Conservation (phyloP, 2,888 invertebrate species). For the Priocnemis perturbator region DNA sequence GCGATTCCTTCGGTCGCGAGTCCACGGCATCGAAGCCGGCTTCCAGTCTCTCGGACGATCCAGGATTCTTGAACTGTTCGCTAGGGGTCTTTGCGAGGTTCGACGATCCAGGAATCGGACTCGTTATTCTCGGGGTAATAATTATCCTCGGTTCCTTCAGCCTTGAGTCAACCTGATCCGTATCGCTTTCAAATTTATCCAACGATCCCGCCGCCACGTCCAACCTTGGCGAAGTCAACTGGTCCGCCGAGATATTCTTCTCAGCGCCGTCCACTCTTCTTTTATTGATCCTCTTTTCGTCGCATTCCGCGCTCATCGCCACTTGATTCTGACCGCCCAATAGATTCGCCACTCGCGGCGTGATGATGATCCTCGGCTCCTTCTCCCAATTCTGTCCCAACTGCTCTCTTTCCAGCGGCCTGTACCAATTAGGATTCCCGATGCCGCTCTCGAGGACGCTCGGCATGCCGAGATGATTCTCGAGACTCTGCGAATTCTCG, state of each 20-base stretch:
- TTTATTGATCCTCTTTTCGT: no score
- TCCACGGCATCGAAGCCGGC: slow-evolving; percentile 25
- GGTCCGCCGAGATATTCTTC: no score
- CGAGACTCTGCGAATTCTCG: slow-evolving; percentile 49
- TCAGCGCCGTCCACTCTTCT: no score
- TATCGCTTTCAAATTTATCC: background rate
- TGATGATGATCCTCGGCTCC: slow-evolving; percentile 51
- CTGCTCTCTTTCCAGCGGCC: slow-evolving; percentile 38
- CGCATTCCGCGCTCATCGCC: no score
- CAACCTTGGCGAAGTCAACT: no score
- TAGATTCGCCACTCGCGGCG: slow-evolving; percentile 31
- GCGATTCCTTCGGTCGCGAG: slow-evolving; percentile 34
- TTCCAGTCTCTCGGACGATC: background rate
- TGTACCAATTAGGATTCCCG: slow-evolving; percentile 68
- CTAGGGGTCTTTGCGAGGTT: slow-evolving; percentile 49
- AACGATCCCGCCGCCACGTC: background rate
- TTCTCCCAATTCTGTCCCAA: slow-evolving; percentile 30
- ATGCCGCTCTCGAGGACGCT: slow-evolving; percentile 42
- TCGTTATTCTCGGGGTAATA: slow-evolving; percentile 61
- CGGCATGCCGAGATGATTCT: slow-evolving; percentile 55
- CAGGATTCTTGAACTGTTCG: slow-evolving; percentile 26
- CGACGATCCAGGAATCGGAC: slow-evolving; percentile 56
- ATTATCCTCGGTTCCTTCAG: slow-evolving; percentile 41
- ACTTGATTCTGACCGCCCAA: background rate
- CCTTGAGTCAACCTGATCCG: slow-evolving; percentile 36